Percentiles rank a stretch among this genome's conserved stretches.
phyloP scores from a whole-genome alignment of 64 coral and sea anemone species.

The Orbicella faveolata region DNA sequence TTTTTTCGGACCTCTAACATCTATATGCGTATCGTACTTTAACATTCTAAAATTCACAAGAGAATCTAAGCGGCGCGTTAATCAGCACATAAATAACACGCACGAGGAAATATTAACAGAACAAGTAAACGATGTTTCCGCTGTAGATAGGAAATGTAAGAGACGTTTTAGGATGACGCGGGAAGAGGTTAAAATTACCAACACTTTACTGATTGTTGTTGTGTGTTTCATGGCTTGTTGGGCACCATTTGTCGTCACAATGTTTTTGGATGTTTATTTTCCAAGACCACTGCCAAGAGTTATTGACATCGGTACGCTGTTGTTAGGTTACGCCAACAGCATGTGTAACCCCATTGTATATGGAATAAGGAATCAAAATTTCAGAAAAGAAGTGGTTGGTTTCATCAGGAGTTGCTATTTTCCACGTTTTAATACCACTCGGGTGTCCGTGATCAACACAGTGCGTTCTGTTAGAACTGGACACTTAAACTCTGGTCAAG shows the following conservation, averaged over 20 bases:
- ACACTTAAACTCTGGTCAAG: too few species aligned
- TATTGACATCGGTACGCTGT: slow-evolving; percentile 40
- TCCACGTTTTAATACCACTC: too few species aligned
- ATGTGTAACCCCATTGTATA: slow-evolving; percentile 53
- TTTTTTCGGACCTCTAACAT: slow-evolving; percentile 62
- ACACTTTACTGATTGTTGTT: slow-evolving; percentile 51
- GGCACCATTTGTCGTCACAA: slow-evolving; percentile 43
- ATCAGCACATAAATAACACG: neutral
- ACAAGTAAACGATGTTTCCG: neutral
- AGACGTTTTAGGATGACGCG: neutral
- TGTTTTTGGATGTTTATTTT: slow-evolving; percentile 57
- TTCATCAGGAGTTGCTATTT: neutral
- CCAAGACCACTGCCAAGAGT: slow-evolving; percentile 9
- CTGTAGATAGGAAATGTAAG: neutral
- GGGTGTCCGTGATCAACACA: too few species aligned
- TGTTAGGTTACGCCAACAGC: slow-evolving; percentile 45
- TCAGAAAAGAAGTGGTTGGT: slow-evolving; percentile 9
- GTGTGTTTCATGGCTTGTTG: slow-evolving; percentile 35
- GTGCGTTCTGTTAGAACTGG: too few species aligned
- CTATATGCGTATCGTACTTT: slow-evolving; percentile 66
- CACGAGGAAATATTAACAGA: neutral
- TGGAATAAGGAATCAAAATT: slow-evolving; percentile 31
- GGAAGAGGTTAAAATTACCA: slow-evolving; percentile 40
- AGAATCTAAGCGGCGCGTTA: neutral
- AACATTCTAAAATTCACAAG: slow-evolving; percentile 69